Base-by-base conservation (phyloP, 2,113 vertebrate species). In the Melanotaenia duboulayi region DNA sequence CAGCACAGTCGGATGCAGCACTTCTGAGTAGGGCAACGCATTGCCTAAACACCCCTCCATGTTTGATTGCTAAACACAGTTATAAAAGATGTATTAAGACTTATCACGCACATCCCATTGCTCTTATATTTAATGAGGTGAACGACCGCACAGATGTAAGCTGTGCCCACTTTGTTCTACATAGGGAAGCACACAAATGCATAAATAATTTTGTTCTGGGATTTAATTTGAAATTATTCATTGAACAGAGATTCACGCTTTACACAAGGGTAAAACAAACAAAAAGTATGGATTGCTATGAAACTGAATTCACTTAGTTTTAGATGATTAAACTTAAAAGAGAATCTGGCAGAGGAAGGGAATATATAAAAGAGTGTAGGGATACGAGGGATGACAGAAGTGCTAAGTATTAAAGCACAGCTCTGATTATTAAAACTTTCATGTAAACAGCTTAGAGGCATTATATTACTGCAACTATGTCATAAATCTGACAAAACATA, bases 231-330 rank as follows among this genome's bases (percentile, higher is more conserved):
- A 80, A 87, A 88, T 88, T 76, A 73, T 59, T 74, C 61, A 82
- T 87, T 88, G 72, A 88, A 89, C 75, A 76, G 76, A 74, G 82
- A 87, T 86, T 89, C 74, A 88, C 81, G 87, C 65, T 83, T 86
- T 89, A 80, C 72, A 83, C 72, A 65, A 80, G 74, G 60, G 24
- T 64, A 59, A 72, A 78, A 54, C 56, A 76, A 74, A 39, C 42
- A 55, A 61, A 73, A 73, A 81, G 32, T 51, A 60, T 40, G 70
- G 58, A 83, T 77, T 78, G 62, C 63, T 67, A 52, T 69, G 68
- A 67, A 81, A 83, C 66, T 67, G 42, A 82, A 86, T 79, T 83
- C 61, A 87, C 64, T 78, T 35, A 32, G 74, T 74, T 83, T 60
- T 40, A 72, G 74, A 75, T 82, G 71, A 19, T 88, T 75, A 74